A percentile compares a stretch with the other conserved stretches of the same genome.
Conservation (phyloP, 2,797 vertebrate genomes). For the Anisognathus igniventris region DNA sequence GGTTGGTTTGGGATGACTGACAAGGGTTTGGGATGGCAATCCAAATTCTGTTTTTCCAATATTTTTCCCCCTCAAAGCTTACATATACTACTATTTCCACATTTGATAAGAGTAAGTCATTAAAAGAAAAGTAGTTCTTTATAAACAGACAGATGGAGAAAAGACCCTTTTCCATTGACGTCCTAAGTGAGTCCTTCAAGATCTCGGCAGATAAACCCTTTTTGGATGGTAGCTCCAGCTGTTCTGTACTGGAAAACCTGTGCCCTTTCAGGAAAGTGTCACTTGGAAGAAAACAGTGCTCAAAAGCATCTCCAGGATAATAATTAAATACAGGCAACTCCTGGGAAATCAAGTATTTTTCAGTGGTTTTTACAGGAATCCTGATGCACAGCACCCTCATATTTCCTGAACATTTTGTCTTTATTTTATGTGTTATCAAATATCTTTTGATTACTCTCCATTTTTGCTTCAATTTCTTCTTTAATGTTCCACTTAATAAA, state of each 20-base stretch:
- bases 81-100: neutral
- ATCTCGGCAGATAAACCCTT: neutral
- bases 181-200: neutral
- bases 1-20: neutral
- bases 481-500: neutral
- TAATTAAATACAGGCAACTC: neutral
- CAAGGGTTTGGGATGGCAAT: neutral
- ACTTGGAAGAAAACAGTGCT: neutral
- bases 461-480: neutral
- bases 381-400: neutral
- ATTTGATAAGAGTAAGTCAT: neutral
- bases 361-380: neutral
- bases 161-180: neutral
- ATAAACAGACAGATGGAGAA: neutral
- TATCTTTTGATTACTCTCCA: neutral
- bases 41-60: neutral
- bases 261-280: neutral
- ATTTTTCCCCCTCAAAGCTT: fast-evolving
- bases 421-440: neutral
- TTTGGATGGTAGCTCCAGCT: neutral
- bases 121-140: neutral
- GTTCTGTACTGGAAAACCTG: neutral
- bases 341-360: neutral
- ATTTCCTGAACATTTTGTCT: neutral
- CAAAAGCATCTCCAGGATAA: neutral